These are phyloP conservation scores for Solea senegalensis DNA, from an alignment of 2,113 vertebrate genomes.

Conservation along the genomic window DNA sequence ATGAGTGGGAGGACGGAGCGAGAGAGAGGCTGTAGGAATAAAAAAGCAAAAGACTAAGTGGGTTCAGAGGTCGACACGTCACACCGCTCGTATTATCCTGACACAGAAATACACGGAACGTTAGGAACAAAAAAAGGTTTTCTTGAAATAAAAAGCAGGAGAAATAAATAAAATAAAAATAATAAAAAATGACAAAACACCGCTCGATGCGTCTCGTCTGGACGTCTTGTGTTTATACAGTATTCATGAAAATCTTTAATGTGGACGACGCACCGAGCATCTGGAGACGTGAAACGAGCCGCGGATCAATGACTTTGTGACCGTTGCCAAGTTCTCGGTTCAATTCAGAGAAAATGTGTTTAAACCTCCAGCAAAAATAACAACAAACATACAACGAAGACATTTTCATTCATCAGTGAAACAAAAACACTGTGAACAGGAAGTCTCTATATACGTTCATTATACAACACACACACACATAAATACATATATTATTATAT, in stretches of 20 bases:
- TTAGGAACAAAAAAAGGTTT: not conserved
- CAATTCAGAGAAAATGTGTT: not conserved
- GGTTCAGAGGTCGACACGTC: conserved; percentile 51
- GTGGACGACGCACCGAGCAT: not conserved
- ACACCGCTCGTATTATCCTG: conserved; percentile 36
- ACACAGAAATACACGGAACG: conserved; percentile 6
- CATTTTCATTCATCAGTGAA: too few species aligned
- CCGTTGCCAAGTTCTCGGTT: not conserved
- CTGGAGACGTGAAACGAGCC: conserved; percentile 4
- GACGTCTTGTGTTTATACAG: conserved; percentile 17
- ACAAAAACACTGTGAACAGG: too few species aligned
- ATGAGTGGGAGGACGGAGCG: conserved; percentile 68
- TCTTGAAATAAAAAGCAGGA: not conserved
- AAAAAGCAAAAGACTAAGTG: conserved; percentile 49
- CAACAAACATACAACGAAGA: not conserved
- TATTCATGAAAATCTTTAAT: conserved; percentile 37
- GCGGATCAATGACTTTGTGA: conserved; percentile 11
- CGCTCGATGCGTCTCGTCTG: conserved; percentile 33
- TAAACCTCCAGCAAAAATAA: not conserved
- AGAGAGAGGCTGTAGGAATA: conserved; percentile 57
- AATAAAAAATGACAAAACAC: not conserved
- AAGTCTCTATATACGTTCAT: too few species aligned
- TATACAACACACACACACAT: too few species aligned
- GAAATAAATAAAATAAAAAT: too few species aligned
- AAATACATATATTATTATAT: too few species aligned